Evolutionary conservation across 2,113 vertebrate species (phyloP).

Genomic region (Danio rerio): GRCz12tu NC_133196.1:41995501-41996000

Average conservation of each 20-base stretch:
- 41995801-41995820: not conserved
- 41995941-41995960: conserved; percentile 34
- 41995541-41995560: not conserved
- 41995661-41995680: conserved; percentile 5
- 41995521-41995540: no score
- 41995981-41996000: not conserved
- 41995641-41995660: not conserved
- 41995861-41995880: conserved; percentile 35
- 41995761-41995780: conserved; percentile 11
- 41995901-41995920: not conserved
- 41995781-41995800: not conserved
- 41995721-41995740: not conserved
- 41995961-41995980: conserved; percentile 11
- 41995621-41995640: not conserved
- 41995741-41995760: not conserved
- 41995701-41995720: not conserved
- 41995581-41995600: no score
- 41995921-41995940: not conserved
- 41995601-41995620: not conserved
- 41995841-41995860: conserved; percentile 21
- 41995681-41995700: conserved; percentile 18
- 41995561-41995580: not conserved
- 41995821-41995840: conserved; percentile 42
- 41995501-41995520: no score
- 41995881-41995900: conserved; percentile 5